Base-by-base conservation (phyloP, 2,113 vertebrate species). In the Micromys minutus region DNA sequence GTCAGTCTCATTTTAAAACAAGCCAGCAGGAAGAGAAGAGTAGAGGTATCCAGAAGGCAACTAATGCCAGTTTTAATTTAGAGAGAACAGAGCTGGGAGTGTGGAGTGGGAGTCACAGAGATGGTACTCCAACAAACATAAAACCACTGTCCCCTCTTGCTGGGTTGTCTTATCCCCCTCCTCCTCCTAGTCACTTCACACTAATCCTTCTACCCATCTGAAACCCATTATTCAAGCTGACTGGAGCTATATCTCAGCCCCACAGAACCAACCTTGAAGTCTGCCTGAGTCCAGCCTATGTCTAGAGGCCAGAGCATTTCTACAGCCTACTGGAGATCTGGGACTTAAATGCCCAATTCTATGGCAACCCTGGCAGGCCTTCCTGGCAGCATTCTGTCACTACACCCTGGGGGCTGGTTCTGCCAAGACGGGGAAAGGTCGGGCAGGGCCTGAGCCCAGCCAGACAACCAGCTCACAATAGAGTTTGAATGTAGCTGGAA, bases 391-490 rank as follows among this genome's bases (percentile, higher is more conserved):
- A 2, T 15, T 65, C 84, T 90, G 80, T 85, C 88, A 92, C 93
- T 90, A 93, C 47, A 94, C 85, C 75, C 86, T 87, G 11, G 72
- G 47, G 39, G 17, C 31, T n/a, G 87, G 36, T 90, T 52, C 72
- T 96, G 87, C 92, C 96, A 97, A 95, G 71, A 95, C 6, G 61
- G 36, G 81, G 72, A 97, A 93, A 94, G 94, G 87, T 89, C 86
- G 95, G 85, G 47, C 80, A 95, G 72, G 69, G 17, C 52, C 84
- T n/a, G 59, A 92, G 86, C 55, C 36, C 50, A 67, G 61, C 42
- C 87, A 96, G 90, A 86, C 94, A 86, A 94, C 34, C 55, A 93
- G 67, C 3, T 95, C 55, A 63, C 89, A 47, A 67, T 75, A 81
- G 90, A 81, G 71, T 96, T 34, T 87, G 29, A 79, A 92, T 71